Percentiles rank a stretch among this genome's conserved stretches.
phyloP scores from a whole-genome alignment of 2,797 vertebrate genomes.

The Caiman crocodilus region DNA sequence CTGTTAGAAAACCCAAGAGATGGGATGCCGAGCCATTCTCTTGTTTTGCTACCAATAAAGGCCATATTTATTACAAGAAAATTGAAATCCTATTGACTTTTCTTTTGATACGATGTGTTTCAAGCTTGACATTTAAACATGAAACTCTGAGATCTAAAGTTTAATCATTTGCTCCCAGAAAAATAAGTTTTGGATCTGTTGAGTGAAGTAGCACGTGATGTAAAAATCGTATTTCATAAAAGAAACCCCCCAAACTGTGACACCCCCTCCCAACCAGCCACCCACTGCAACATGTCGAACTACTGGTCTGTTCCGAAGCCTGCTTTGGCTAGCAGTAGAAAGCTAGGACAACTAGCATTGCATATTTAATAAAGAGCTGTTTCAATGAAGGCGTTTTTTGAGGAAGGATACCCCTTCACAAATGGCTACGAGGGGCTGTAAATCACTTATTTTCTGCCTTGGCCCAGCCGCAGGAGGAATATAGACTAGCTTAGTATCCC shows the following conservation, averaged over 20 bases:
- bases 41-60: slow-evolving; percentile 69
- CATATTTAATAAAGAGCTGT: background rate
- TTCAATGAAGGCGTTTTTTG: background rate
- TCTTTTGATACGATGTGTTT: slow-evolving; percentile 58
- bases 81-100: slow-evolving; percentile 73
- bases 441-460: too few species aligned
- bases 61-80: slow-evolving; percentile 67
- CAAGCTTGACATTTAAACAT: slow-evolving; percentile 75
- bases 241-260: background rate
- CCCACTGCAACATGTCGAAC: background rate
- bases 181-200: slow-evolving; percentile 22
- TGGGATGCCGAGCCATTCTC: background rate
- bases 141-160: slow-evolving; percentile 23
- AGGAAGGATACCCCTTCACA: background rate
- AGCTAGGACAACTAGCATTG: background rate
- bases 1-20: slow-evolving; percentile 8
- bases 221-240: background rate
- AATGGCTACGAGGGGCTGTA: too few species aligned
- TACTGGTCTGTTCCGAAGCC: too few species aligned
- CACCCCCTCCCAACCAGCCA: rapidly evolving
- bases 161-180: slow-evolving; percentile 68
- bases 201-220: background rate
- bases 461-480: too few species aligned
- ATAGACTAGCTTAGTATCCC: too few species aligned
- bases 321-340: background rate